phyloP scores from a whole-genome alignment of 2,797 vertebrate genomes.

The Enteromius paludinosus region DNA sequence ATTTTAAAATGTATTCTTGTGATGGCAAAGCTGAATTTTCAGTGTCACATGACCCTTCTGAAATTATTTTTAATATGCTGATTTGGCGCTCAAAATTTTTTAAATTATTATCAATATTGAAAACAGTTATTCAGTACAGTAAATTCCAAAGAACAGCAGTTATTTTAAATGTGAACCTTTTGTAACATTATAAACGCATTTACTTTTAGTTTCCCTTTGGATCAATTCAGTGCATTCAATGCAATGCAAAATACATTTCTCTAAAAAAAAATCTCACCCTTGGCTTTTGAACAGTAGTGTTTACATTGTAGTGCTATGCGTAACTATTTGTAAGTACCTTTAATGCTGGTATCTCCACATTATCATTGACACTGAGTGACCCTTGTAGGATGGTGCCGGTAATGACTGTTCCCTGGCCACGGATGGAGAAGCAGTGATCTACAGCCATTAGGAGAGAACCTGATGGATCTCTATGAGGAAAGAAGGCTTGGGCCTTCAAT shows the following conservation, averaged over 20 bases:
- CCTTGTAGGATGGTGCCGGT: constrained; percentile 97
- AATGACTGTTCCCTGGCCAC: constrained; percentile 97
- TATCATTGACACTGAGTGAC: constrained; percentile 89
- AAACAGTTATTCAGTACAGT: background rate
- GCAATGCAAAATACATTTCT: background rate
- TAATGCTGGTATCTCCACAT: constrained; percentile 93
- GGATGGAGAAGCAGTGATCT: constrained; percentile 98
- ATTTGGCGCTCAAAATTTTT: background rate
- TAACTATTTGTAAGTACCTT: constrained; percentile 80
- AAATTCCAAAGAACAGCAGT: background rate
- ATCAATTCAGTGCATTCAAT: background rate
- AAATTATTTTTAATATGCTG: background rate
- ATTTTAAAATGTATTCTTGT: constrained; percentile 1
- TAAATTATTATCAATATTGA: background rate
- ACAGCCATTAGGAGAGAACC: constrained; percentile 95
- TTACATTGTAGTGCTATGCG: constrained; percentile 34
- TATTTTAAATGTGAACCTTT: background rate
- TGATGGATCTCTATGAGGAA: constrained; percentile 89
- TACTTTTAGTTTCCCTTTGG: background rate
- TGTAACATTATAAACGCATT: background rate
- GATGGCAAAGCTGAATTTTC: background rate
- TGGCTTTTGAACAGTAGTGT: background rate
- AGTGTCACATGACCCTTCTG: background rate
- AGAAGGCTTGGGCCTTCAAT: constrained; percentile 89
- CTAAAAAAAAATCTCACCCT: background rate